phyloP scores from a whole-genome alignment of 2,888 invertebrate species.

The Machimus rusticus region DNA sequence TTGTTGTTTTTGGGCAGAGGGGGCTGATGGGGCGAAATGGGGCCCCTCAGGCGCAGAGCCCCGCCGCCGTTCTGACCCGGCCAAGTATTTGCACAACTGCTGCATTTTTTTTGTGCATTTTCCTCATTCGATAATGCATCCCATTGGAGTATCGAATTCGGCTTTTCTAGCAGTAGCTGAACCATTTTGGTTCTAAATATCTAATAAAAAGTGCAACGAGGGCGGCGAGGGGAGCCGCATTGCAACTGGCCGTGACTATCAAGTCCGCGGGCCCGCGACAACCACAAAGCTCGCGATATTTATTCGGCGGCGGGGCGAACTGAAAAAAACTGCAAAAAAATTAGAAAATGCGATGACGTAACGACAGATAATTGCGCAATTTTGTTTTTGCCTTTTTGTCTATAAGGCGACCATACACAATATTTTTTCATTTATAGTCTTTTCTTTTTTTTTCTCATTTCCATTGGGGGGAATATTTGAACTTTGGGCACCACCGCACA shows the following conservation, averaged over 20 bases:
- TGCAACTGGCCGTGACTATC: slow-evolving; percentile 27
- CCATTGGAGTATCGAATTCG: slow-evolving; percentile 25
- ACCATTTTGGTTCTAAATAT: neutral
- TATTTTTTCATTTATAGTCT: neutral
- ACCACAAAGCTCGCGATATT: neutral
- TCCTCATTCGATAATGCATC: slow-evolving; percentile 26
- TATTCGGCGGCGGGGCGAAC: slow-evolving; percentile 12
- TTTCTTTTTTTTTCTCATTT: neutral
- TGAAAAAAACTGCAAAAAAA: slow-evolving; percentile 34
- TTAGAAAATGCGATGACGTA: slow-evolving; percentile 42
- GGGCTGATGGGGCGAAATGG: neutral
- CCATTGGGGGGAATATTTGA: slow-evolving; percentile 24
- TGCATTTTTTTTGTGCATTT: neutral
- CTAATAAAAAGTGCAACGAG: neutral
- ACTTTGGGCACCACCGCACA: slow-evolving; percentile 13
- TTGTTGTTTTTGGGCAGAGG: neutral
- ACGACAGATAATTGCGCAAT: slow-evolving; percentile 39
- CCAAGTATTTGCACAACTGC: slow-evolving; percentile 5
- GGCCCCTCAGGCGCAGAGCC: neutral
- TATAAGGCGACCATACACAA: slow-evolving; percentile 4
- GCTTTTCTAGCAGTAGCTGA: neutral
- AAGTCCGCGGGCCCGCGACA: neutral
- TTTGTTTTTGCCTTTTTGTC: neutral
- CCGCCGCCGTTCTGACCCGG: neutral
- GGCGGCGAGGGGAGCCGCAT: neutral